These are phyloP conservation scores for Hirtodrosophila trivittata DNA, from an alignment of 2,888 invertebrate genomes.

Conservation along the genomic window DNA sequence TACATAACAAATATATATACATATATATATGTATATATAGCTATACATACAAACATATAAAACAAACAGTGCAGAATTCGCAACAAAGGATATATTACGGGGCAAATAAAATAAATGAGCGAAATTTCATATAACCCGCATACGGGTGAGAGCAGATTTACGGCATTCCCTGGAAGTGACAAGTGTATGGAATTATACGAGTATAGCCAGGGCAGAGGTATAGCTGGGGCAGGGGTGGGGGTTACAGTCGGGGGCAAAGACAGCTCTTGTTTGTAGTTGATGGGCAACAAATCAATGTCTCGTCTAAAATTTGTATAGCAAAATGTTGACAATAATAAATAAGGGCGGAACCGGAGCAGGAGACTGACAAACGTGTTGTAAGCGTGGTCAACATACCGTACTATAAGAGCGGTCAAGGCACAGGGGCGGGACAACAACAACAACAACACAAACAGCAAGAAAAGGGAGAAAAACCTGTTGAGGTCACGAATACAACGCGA, in stretches of 20 bases:
- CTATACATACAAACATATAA: too few relatives aligned
- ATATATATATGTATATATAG: not conserved
- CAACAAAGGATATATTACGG: constrained; percentile 12
- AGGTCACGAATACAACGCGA: constrained; percentile 36
- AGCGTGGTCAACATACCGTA: not conserved
- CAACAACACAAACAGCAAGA: constrained; percentile 2
- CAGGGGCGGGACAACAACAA: constrained; percentile 10
- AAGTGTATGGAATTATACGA: too few relatives aligned
- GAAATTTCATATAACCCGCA: constrained; percentile 38
- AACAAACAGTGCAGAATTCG: constrained; percentile 16
- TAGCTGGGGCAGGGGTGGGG: not conserved
- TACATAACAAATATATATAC: not conserved
- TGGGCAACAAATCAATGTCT: constrained; percentile 44
- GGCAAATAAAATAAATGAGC: constrained; percentile 36
- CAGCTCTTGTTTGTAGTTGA: constrained; percentile 14
- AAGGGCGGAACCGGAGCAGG: constrained; percentile 3
- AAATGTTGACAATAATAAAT: constrained; percentile 35
- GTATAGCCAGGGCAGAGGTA: too few relatives aligned
- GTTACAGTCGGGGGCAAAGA: not conserved
- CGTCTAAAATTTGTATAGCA: constrained; percentile 30
- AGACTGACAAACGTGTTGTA: constrained; percentile 3
- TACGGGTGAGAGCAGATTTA: constrained; percentile 32
- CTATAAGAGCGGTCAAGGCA: not conserved
- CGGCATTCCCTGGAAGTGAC: constrained; percentile 33
- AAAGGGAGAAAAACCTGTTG: constrained; percentile 34